Evolutionary conservation across 2,113 vertebrate species (phyloP).

Genomic region (Otus sunia): DNA sequence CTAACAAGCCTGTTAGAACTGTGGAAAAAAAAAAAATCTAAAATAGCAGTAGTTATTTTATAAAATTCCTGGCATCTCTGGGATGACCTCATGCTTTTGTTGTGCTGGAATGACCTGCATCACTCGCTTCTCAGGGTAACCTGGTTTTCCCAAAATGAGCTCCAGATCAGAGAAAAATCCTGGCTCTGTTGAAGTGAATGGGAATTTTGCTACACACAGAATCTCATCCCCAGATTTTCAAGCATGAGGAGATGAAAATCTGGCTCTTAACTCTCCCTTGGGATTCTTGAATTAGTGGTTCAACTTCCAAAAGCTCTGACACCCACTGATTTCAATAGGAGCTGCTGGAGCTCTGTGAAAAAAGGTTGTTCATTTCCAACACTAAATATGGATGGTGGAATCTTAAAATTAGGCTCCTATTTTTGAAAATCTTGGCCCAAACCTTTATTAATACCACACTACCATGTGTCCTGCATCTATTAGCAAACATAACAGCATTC

Average conservation of each 20-base stretch:
- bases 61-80: not conserved
- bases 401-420: constrained; percentile 35
- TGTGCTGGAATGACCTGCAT: not conserved
- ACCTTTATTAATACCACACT: constrained; percentile 19
- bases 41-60: not conserved
- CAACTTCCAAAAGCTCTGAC: constrained; percentile 24
- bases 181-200: not conserved
- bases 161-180: not conserved
- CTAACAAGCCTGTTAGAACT: not conserved
- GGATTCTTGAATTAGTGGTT: constrained; percentile 20
- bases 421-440: constrained; percentile 47
- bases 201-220: not conserved
- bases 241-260: not conserved
- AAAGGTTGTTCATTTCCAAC: constrained; percentile 22
- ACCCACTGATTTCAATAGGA: constrained; percentile 40
- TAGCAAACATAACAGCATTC: not conserved
- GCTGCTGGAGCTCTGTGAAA: constrained; percentile 15
- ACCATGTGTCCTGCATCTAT: not conserved
- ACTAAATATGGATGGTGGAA: constrained; percentile 49
- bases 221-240: constrained; percentile 14
- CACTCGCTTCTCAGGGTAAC: not conserved
- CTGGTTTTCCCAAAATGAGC: not conserved
- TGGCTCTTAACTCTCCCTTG: not conserved
- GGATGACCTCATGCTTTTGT: not conserved
- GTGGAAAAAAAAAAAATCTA: not conserved